Evolutionary conservation across 1,140 invertebrate genomes (phyloP).

Genomic region (Druon quercuslanigerum): DNA sequence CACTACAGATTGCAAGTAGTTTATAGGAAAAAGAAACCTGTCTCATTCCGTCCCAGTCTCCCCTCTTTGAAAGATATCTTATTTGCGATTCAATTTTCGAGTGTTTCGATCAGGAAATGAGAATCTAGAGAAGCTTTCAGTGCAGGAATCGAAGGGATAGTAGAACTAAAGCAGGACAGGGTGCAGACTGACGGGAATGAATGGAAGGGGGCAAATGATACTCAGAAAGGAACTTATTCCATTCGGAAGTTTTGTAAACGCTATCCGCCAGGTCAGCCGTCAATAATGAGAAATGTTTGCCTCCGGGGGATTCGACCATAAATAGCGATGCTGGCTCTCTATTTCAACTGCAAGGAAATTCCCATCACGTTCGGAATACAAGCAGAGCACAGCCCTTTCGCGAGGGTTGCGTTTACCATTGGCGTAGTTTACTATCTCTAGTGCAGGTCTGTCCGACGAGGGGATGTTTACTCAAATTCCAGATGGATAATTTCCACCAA

Average conservation of each 20-base stretch:
- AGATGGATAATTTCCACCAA: too few species aligned
- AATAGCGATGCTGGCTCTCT: conserved; percentile 50
- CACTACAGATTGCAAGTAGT: too few species aligned
- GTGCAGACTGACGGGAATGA: conserved; percentile 11
- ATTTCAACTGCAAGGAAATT: conserved; percentile 56
- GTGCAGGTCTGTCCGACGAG: too few species aligned
- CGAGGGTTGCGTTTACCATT: conserved; percentile 42
- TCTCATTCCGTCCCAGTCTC: too few species aligned
- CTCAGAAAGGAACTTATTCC: conserved; percentile 62
- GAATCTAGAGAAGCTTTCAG: background rate
- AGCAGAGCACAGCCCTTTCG: conserved; percentile 51
- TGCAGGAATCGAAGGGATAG: background rate
- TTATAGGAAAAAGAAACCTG: too few species aligned
- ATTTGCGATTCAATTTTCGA: background rate
- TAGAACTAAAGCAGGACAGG: background rate
- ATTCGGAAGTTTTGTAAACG: conserved; percentile 64
- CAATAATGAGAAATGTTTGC: conserved; percentile 69
- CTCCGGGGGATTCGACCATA: conserved; percentile 56
- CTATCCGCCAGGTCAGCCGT: conserved; percentile 61
- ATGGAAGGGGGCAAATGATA: conserved; percentile 43
- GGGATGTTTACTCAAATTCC: too few species aligned
- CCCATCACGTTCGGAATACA: conserved; percentile 67
- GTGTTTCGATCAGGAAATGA: background rate
- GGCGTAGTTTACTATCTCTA: background rate
- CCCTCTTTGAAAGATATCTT: background rate